These are phyloP conservation scores for Yponomeuta malinellus DNA, from an alignment of 2,888 invertebrate genomes.

Conservation along the genomic window DNA sequence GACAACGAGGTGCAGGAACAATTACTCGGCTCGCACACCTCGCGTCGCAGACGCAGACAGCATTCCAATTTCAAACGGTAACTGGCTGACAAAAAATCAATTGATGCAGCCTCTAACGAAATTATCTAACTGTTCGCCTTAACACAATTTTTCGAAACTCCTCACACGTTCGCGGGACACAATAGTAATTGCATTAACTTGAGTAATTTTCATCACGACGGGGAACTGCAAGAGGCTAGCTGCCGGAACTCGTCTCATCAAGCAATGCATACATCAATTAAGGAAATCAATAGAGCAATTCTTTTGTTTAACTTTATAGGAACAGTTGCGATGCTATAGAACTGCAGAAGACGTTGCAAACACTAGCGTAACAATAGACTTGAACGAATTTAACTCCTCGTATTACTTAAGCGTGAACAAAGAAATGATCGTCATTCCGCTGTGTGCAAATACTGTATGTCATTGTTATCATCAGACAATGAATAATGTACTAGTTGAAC, in stretches of 20 bases:
- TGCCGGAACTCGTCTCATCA: conserved; percentile 1
- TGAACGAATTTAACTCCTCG: conserved; percentile 40
- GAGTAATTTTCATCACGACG: not conserved
- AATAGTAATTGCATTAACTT: conserved; percentile 9
- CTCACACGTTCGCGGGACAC: conserved; percentile 27
- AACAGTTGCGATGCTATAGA: not conserved
- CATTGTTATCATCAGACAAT: not conserved
- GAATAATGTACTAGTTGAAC: not conserved
- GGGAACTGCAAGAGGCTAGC: not conserved
- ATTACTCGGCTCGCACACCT: conserved; percentile 35
- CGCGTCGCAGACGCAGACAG: conserved; percentile 30
- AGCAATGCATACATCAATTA: conserved; percentile 6
- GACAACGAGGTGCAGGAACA: conserved; percentile 32
- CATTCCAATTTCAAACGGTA: conserved; percentile 42
- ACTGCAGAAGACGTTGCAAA: conserved; percentile 1
- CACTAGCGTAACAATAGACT: conserved; percentile 21
- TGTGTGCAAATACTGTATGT: conserved; percentile 7
- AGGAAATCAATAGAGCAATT: conserved; percentile 14
- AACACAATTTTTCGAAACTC: conserved; percentile 46
- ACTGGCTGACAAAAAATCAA: conserved; percentile 45
- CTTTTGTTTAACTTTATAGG: conserved; percentile 5
- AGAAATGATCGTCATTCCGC: conserved; percentile 33
- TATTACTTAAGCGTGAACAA: conserved; percentile 44
- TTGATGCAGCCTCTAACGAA: conserved; percentile 41
- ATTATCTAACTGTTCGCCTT: conserved; percentile 56